Evolutionary conservation across 1,140 invertebrate species (phyloP).

Genomic region (Penaeus vannamei): DNA sequence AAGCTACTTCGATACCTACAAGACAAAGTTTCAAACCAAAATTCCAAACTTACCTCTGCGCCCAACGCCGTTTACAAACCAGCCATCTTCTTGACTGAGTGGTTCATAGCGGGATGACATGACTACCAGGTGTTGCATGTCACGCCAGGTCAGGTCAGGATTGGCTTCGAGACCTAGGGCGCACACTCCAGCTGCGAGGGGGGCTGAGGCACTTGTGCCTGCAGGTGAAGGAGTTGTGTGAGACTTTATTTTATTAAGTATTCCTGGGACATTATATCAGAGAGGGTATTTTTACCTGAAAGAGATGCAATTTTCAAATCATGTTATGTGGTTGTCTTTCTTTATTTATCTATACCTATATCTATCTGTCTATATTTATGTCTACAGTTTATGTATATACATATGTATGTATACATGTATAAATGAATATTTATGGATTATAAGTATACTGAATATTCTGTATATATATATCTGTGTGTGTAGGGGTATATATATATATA

Average conservation of each 20-base stretch:
- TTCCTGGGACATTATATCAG: too few relatives aligned
- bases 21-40: not conserved
- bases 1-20: not conserved
- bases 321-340: not conserved
- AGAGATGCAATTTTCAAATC: too few relatives aligned
- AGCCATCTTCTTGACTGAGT: conserved; percentile 87
- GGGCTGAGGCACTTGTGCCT: conserved; percentile 94
- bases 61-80: conserved; percentile 92
- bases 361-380: too few relatives aligned
- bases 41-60: conserved; percentile 77
- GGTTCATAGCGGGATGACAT: conserved; percentile 87
- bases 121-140: conserved; percentile 98
- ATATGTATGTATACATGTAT: not conserved
- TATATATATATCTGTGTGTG: conserved; percentile 37
- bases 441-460: not conserved
- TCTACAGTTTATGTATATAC: not conserved
- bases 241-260: too few relatives aligned
- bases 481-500: conserved; percentile 3
- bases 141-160: conserved; percentile 93
- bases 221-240: not conserved
- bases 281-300: too few relatives aligned
- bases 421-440: not conserved
- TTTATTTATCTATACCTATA: not conserved
- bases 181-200: conserved; percentile 94
- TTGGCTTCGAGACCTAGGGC: conserved; percentile 96